Base-by-base conservation (phyloP, 2,888 invertebrate species). In the Oxystoma pomonae region DNA sequence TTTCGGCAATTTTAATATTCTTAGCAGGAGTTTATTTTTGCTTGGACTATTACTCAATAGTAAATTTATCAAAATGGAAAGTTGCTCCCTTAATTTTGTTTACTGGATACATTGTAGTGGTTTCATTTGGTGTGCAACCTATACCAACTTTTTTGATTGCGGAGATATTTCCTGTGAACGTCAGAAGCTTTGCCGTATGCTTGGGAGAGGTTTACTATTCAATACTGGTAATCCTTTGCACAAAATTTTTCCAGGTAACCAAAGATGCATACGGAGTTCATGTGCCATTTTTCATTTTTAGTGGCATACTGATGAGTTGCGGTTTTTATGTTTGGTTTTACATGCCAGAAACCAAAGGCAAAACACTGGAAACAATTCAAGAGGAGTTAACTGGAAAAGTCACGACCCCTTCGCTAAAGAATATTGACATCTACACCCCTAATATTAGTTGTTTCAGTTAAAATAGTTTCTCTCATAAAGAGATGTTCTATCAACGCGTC, bases 291-390 rank as follows among this genome's bases (percentile, higher is more conserved):
- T 86, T 85, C 80, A 84, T 84, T 70, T 90, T 89, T 76, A 81
- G 85, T 0, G 72, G 79, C 16, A 86, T 84, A 74, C 87, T 87
- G 18, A 76, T 86, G 18, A 65, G 87, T 62, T 87, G 88, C 0
- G 78, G 88, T 57, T 76, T 85, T 66, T 88, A 86, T 75, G 86
- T 88, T 72, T 69, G 83, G 59, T 75, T 84, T n/a, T 77, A 83
- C 68, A 83, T 90, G n/a, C 89, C 89, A 0, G 90, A 90, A 78
- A 90, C 90, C 2, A 89, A 88, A 75, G 88, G 88, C 63, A 89
- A 88, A 72, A 88, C 88, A 1, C 83, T 90, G 73, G 83, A 87
- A 60, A 84, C 86, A 72, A 90, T 90, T 72, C 89, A 90, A 74
- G 83, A 85, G 19, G 83, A 85, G 61, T 79, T 90, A 2, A 82